phyloP scores from a whole-genome alignment of 2,888 invertebrate species.

The Lasioglossum vierecki region DNA sequence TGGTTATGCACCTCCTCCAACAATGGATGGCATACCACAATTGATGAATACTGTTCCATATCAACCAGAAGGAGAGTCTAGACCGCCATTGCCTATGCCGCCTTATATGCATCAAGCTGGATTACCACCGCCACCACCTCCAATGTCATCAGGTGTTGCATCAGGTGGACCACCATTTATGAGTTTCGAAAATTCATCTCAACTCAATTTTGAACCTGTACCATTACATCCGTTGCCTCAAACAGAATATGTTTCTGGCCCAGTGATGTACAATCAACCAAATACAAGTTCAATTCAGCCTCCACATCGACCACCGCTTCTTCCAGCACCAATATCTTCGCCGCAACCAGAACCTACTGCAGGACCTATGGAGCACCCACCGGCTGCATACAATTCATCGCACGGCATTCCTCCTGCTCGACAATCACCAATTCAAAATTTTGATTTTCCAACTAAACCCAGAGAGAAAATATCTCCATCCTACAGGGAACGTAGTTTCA shows the following conservation, averaged over 20 bases:
- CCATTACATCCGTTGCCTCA: conserved; percentile 65
- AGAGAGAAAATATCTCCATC: conserved; percentile 38
- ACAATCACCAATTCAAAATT: conserved; percentile 48
- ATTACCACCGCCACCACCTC: conserved; percentile 57
- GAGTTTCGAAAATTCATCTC: conserved; percentile 72
- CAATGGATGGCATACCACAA: conserved; percentile 70
- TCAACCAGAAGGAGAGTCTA: conserved; percentile 51
- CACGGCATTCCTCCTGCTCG: conserved; percentile 39
- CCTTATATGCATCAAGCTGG: conserved; percentile 65
- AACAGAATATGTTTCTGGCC: conserved; percentile 72
- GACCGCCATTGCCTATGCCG: conserved; percentile 44
- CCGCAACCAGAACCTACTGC: conserved; percentile 70
- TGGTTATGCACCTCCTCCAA: conserved; percentile 54
- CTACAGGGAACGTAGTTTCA: conserved; percentile 58
- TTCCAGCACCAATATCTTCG: conserved; percentile 62
- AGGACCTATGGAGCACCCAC: conserved; percentile 62
- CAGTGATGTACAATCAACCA: conserved; percentile 76
- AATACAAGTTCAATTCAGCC: conserved; percentile 61
- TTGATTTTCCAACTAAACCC: conserved; percentile 52
- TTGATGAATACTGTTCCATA: conserved; percentile 57
- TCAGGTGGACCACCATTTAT: conserved; percentile 68
- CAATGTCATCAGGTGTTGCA: conserved; percentile 47
- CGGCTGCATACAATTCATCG: conserved; percentile 44
- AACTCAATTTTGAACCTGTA: conserved; percentile 73
- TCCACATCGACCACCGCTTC: conserved; percentile 49